Evolutionary conservation across 2,888 invertebrate genomes (phyloP).

Genomic region (Plagodis dolabraria): DNA sequence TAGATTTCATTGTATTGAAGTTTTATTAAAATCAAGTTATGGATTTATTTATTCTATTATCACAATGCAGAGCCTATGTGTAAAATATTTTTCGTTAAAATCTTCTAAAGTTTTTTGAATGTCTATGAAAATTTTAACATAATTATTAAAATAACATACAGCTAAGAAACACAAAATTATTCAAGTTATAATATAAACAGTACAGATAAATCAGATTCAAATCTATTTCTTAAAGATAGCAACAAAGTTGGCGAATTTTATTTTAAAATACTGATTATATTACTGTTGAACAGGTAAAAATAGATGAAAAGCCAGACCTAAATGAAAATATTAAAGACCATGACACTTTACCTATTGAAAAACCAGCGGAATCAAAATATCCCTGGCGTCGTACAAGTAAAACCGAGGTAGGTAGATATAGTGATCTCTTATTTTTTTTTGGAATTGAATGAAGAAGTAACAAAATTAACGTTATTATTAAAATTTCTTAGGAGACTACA

Average conservation of each 20-base stretch:
- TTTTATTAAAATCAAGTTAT: too few relatives aligned
- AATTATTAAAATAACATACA: not conserved
- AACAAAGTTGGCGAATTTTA: not conserved
- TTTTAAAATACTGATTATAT: not conserved
- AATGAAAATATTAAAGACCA: slow-evolving; percentile 21
- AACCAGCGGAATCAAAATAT: slow-evolving; percentile 35
- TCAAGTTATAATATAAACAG: too few relatives aligned
- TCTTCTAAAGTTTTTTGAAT: not conserved
- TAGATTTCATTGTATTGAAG: slow-evolving; percentile 12
- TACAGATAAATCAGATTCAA: not conserved
- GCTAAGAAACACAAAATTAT: not conserved
- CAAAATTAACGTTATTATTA: slow-evolving; percentile 7
- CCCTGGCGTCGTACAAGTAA: slow-evolving; percentile 37
- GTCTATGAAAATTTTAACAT: not conserved
- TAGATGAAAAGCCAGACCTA: slow-evolving; percentile 22
- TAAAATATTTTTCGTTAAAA: too few relatives aligned
- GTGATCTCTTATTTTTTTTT: not conserved
- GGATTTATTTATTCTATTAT: too few relatives aligned
- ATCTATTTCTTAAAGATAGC: too few relatives aligned
- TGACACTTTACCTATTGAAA: slow-evolving; percentile 29
- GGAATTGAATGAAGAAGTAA: not conserved
- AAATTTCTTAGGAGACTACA: slow-evolving; percentile 29
- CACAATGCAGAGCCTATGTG: too few relatives aligned
- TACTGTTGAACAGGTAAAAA: slow-evolving; percentile 11
- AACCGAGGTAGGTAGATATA: slow-evolving; percentile 44